Conservation (phyloP, 2,113 vertebrate species). For the Neomonachus schauinslandi region DNA sequence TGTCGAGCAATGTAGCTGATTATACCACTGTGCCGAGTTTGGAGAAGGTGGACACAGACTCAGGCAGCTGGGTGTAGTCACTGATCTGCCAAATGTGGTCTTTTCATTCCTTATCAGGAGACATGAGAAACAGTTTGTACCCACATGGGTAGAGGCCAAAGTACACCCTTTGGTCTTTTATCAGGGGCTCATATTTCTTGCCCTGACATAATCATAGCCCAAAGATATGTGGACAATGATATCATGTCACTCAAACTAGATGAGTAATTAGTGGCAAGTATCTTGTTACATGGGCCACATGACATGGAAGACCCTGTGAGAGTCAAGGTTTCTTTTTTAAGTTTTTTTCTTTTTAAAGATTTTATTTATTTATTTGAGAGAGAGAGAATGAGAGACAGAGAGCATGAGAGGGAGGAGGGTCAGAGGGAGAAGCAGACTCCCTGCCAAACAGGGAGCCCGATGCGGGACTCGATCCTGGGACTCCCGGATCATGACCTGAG, state of each 20-base stretch:
- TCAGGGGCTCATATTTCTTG: neutral
- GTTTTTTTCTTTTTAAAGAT: too few relatives aligned
- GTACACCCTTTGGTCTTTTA: neutral
- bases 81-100: too few relatives aligned
- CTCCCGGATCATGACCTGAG: too few relatives aligned
- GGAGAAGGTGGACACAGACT: neutral
- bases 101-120: neutral
- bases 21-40: rapidly evolving
- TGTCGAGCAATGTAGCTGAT: rapidly evolving
- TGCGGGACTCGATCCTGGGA: too few relatives aligned
- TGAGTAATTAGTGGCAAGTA: neutral
- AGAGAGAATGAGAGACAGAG: too few relatives aligned
- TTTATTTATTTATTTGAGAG: too few relatives aligned
- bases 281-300: rapidly evolving
- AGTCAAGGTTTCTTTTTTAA: too few relatives aligned
- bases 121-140: neutral
- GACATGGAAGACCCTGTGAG: neutral
- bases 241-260: rapidly evolving
- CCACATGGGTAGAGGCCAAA: rapidly evolving
- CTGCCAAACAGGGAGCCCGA: too few relatives aligned
- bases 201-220: too few relatives aligned
- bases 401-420: too few relatives aligned
- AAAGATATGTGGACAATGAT: neutral
- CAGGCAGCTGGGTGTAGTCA: rapidly evolving
- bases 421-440: too few relatives aligned